phyloP scores from a whole-genome alignment of 2,797 vertebrate species.

The Oceanodroma leucorhoa region DNA sequence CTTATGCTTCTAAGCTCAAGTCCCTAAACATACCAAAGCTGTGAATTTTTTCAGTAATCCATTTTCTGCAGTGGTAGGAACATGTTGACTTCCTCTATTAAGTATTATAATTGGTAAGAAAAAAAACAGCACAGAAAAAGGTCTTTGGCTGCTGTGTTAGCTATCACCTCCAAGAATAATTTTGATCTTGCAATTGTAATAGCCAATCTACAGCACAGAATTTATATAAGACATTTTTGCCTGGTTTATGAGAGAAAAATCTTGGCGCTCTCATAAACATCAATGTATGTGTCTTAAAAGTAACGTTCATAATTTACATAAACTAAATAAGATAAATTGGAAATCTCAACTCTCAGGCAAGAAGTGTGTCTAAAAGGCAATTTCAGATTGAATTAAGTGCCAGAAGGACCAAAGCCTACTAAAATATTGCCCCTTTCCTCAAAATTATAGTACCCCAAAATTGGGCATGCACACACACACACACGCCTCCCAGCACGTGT shows the following conservation, averaged over 20 bases:
- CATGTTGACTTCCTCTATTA: constrained; percentile 42
- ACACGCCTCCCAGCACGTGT: accelerated
- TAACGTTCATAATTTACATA: constrained; percentile 49
- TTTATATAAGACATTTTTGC: constrained; percentile 9
- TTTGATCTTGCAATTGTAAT: constrained; percentile 48
- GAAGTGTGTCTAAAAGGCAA: constrained; percentile 2
- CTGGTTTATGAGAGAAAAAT: constrained; percentile 36
- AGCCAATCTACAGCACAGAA: constrained; percentile 13
- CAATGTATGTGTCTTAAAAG: constrained; percentile 39
- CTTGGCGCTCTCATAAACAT: constrained; percentile 6
- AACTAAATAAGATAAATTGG: constrained; percentile 36
- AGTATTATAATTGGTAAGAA: constrained; percentile 38
- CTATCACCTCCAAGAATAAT: constrained; percentile 50
- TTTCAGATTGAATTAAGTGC: constrained; percentile 16
- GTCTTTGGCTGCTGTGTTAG: constrained; percentile 6
- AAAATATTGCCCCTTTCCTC: background rate
- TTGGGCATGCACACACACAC: accelerated
- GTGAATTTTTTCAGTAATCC: constrained; percentile 27
- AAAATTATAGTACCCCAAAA: background rate
- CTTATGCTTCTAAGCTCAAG: background rate
- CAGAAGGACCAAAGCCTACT: background rate
- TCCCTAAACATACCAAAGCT: background rate
- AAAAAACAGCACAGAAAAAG: constrained; percentile 13
- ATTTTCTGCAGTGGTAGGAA: constrained; percentile 13
- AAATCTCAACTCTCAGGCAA: constrained; percentile 1